A percentile compares a stretch with the other conserved stretches of the same genome.
Evolutionary conservation across 2,113 vertebrate genomes (phyloP).

Genomic region (Suricata suricatta): DNA sequence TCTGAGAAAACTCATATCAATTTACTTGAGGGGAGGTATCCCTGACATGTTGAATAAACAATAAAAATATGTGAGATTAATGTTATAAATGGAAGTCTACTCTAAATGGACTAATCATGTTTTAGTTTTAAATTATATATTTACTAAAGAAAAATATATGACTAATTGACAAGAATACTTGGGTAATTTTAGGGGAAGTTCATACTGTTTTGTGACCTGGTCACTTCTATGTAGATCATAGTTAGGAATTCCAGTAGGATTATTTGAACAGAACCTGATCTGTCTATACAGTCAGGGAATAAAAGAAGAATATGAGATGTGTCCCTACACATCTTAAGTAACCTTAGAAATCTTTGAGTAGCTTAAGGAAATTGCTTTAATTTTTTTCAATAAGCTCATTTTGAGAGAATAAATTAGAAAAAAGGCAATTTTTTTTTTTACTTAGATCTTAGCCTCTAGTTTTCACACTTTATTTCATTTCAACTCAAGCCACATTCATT

Average conservation of each 20-base stretch:
- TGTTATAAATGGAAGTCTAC: background rate
- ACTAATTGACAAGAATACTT: background rate
- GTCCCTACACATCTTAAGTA: background rate
- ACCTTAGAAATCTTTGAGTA: background rate
- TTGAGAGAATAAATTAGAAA: background rate
- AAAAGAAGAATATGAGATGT: background rate
- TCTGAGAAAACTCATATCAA: background rate
- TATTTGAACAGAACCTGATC: background rate
- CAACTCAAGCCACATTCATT: background rate
- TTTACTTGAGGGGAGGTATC: background rate
- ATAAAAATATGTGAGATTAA: background rate
- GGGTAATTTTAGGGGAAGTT: background rate
- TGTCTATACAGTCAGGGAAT: background rate
- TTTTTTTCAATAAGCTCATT: background rate
- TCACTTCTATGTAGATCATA: background rate
- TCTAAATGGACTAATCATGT: background rate
- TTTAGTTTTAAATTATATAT: background rate
- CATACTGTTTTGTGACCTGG: background rate
- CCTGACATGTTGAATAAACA: background rate
- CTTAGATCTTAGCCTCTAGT: background rate
- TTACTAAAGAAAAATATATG: background rate
- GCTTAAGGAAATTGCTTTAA: background rate
- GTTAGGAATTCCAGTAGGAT: background rate
- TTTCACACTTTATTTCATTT: slow-evolving; percentile 1
- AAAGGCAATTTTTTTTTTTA: background rate